phyloP scores from a whole-genome alignment of 2,113 vertebrate species.

The Numida meleagris region DNA sequence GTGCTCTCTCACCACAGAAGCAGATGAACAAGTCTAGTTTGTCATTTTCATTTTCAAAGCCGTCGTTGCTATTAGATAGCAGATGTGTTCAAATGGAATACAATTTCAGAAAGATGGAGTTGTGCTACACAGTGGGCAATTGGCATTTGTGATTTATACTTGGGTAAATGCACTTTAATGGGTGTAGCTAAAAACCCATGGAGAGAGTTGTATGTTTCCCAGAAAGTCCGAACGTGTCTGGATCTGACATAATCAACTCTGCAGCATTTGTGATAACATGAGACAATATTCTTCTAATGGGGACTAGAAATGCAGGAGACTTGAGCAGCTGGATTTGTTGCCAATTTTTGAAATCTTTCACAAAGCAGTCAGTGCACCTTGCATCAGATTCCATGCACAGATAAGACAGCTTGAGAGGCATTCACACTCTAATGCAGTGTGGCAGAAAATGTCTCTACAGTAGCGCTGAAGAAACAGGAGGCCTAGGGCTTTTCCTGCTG shows the following conservation, averaged over 20 bases:
- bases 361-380: background rate
- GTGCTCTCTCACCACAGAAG: background rate
- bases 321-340: background rate
- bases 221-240: background rate
- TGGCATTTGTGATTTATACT: background rate
- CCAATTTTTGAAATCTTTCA: background rate
- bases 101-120: background rate
- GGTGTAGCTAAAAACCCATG: background rate
- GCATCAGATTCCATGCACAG: background rate
- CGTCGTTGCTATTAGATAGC: background rate
- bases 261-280: background rate
- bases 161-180: background rate
- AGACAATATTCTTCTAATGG: background rate
- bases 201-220: background rate
- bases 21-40: background rate
- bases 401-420: slow-evolving; percentile 28
- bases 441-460: background rate
- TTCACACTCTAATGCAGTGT: background rate
- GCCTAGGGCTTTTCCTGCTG: background rate
- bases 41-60: background rate
- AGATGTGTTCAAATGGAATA: background rate
- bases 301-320: background rate
- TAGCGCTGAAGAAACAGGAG: background rate
- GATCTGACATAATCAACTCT: background rate
- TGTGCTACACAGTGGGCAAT: background rate